Evolutionary conservation across 2,888 invertebrate genomes (phyloP).

Genomic region (Drosophila prolongata): DNA sequence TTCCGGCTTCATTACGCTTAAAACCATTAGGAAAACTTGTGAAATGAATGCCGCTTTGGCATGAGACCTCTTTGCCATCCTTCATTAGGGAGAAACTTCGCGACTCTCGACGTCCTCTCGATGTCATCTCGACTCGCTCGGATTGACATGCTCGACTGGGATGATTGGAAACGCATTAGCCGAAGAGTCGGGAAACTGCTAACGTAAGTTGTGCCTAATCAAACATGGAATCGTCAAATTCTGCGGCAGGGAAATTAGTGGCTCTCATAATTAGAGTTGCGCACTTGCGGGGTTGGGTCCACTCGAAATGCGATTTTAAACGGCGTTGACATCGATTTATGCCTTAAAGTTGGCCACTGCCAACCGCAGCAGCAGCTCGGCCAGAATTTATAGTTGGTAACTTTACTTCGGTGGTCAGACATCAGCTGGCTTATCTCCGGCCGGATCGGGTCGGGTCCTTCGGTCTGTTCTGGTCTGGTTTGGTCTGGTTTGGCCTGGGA

Average conservation of each 20-base stretch:
- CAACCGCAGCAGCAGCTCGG: constrained; percentile 31
- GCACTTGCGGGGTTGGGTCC: constrained; percentile 36
- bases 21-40: constrained; percentile 75
- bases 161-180: constrained; percentile 54
- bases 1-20: constrained; percentile 79
- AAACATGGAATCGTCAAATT: constrained; percentile 40
- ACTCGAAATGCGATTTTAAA: constrained; percentile 67
- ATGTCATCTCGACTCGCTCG: constrained; percentile 13
- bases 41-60: constrained; percentile 56
- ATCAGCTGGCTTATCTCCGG: constrained; percentile 63
- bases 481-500: constrained; percentile 11
- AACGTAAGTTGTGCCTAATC: constrained; percentile 59
- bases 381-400: constrained; percentile 42
- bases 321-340: constrained; percentile 72
- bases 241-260: constrained; percentile 25
- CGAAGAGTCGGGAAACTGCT: background rate
- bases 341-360: constrained; percentile 50
- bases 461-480: constrained; percentile 2
- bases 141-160: constrained; percentile 31
- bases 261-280: constrained; percentile 63
- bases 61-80: constrained; percentile 37
- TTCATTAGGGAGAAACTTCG: constrained; percentile 60
- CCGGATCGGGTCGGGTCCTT: constrained; percentile 3
- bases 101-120: constrained; percentile 29
- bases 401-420: constrained; percentile 56